phyloP scores from a whole-genome alignment of 2,888 invertebrate species.

The Hemistola chrysoprasaria region DNA sequence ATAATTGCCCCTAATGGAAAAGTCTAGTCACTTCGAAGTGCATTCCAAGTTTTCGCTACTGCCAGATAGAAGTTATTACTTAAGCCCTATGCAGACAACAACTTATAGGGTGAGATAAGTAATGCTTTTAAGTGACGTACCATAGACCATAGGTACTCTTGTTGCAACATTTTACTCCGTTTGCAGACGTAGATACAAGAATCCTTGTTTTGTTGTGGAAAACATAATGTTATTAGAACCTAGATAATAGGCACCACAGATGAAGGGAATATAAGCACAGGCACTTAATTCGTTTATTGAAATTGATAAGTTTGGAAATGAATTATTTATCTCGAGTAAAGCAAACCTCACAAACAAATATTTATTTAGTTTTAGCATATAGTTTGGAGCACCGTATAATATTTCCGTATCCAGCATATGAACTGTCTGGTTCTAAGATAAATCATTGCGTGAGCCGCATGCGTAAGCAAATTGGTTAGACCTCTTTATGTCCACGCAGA shows the following conservation, averaged over 20 bases:
- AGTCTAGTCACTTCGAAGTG: conserved; percentile 79
- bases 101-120: conserved; percentile 52
- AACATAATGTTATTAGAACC: too few relatives aligned
- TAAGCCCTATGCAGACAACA: conserved; percentile 61
- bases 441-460: conserved; percentile 52
- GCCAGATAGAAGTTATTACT: conserved; percentile 73
- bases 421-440: conserved; percentile 40
- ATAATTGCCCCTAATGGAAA: conserved; percentile 82
- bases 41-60: conserved; percentile 76
- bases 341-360: too few relatives aligned
- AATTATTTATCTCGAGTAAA: too few relatives aligned
- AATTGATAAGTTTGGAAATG: too few relatives aligned
- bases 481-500: conserved; percentile 50
- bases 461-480: conserved; percentile 54
- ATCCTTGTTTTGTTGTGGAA: too few relatives aligned
- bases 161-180: conserved; percentile 5
- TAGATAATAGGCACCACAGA: too few relatives aligned
- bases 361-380: too few relatives aligned
- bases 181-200: too few relatives aligned
- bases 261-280: too few relatives aligned
- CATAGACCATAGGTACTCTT: conserved; percentile 16
- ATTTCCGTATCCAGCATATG: conserved; percentile 27
- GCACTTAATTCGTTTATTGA: too few relatives aligned
- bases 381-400: too few relatives aligned
- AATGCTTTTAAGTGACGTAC: conserved; percentile 33